Evolutionary conservation across 2,888 invertebrate genomes (phyloP).

Genomic region (Griposia aprilina): DNA sequence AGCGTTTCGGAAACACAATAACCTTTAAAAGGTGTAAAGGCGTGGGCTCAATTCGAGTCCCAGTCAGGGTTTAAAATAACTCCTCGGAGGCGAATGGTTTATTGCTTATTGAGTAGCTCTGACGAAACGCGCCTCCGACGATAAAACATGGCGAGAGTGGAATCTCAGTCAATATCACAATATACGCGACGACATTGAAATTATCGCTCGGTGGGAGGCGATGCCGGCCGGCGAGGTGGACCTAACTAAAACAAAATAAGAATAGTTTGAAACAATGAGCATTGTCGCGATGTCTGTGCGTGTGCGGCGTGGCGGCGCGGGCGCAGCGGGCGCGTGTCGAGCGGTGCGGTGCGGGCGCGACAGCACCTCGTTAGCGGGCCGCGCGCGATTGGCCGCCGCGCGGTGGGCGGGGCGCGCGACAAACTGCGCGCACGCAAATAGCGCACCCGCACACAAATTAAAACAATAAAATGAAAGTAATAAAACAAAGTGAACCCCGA

Average conservation of each 20-base stretch:
- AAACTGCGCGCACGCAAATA: constrained; percentile 90
- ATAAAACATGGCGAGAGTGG: constrained; percentile 87
- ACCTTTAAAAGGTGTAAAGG: constrained; percentile 90
- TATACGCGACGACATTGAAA: constrained; percentile 88
- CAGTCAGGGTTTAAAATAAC: constrained; percentile 87
- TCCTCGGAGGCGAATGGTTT: constrained; percentile 89
- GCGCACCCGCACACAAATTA: constrained; percentile 90
- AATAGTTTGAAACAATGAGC: constrained; percentile 88
- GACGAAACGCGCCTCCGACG: constrained; percentile 87
- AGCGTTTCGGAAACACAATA: constrained; percentile 88
- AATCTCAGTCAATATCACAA: constrained; percentile 89
- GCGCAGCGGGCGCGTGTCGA: constrained; percentile 74
- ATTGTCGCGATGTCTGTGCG: constrained; percentile 84
- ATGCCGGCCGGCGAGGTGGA: constrained; percentile 78
- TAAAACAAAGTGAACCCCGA: constrained; percentile 88
- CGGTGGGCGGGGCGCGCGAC: constrained; percentile 86
- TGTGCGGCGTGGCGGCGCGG: constrained; percentile 66
- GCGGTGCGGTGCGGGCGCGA: constrained; percentile 77
- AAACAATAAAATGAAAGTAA: constrained; percentile 90
- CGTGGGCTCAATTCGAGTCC: constrained; percentile 85
- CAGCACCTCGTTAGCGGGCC: constrained; percentile 79
- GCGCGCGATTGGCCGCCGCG: constrained; percentile 84
- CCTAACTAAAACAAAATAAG: constrained; percentile 87
- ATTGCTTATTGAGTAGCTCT: constrained; percentile 90
- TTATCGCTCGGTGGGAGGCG: constrained; percentile 89